These are phyloP conservation scores for Hypocryptadius cinnamomeus DNA, from an alignment of 2,113 vertebrate genomes.

Conservation along the genomic window DNA sequence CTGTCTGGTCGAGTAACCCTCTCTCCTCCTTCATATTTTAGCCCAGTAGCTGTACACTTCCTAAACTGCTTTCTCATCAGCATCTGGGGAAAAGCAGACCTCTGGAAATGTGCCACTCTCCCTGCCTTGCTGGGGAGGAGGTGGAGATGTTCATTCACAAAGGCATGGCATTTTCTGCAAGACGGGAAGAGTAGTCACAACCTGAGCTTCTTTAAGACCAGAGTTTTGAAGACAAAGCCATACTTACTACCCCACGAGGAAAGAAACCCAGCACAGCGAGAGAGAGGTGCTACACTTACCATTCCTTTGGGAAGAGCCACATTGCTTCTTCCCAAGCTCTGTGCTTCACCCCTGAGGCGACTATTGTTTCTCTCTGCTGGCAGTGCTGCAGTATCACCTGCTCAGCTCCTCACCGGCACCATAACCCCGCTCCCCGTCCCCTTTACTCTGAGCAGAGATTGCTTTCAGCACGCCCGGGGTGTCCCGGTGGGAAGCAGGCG, in stretches of 20 bases:
- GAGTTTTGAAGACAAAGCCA: not conserved
- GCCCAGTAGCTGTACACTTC: not conserved
- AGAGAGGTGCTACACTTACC: not conserved
- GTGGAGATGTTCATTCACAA: not conserved
- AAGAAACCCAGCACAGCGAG: not conserved
- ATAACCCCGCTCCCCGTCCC: fast-evolving
- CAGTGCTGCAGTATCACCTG: not conserved
- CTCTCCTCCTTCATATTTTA: not conserved
- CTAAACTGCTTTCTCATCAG: not conserved
- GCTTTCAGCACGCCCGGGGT: fast-evolving
- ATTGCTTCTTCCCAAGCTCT: fast-evolving
- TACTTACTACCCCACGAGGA: not conserved
- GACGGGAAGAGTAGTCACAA: fast-evolving
- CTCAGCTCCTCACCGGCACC: not conserved
- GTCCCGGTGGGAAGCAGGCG: fast-evolving
- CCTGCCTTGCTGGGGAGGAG: not conserved
- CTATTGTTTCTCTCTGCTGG: not conserved
- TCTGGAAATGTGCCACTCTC: not conserved
- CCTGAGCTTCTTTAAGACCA: not conserved
- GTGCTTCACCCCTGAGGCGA: not conserved
- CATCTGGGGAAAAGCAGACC: not conserved
- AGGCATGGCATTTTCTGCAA: not conserved
- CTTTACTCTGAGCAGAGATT: fast-evolving
- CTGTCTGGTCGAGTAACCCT: not conserved
- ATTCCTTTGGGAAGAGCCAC: not conserved